Conservation (phyloP, 2,797 vertebrate genomes). For the Cyclopterus lumpus region DNA sequence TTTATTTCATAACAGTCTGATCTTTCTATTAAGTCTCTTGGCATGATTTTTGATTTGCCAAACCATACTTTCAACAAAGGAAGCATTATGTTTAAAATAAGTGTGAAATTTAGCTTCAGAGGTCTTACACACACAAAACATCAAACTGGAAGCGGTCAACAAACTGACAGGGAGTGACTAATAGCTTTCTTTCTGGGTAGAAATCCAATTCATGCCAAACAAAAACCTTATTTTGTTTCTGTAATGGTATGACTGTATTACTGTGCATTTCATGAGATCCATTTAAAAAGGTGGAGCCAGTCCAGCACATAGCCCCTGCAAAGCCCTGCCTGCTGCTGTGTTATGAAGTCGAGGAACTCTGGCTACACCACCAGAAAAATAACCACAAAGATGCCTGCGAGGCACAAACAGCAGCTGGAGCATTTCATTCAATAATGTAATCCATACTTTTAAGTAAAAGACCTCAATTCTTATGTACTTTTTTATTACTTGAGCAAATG, state of each 20-base stretch:
- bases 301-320: conserved; percentile 66
- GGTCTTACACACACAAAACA: conserved; percentile 73
- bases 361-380: conserved; percentile 73
- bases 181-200: conserved; percentile 78
- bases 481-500: conserved; percentile 80
- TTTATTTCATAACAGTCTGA: conserved; percentile 49
- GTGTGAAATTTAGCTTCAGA: conserved; percentile 73
- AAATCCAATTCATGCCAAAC: conserved; percentile 86
- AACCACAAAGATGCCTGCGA: conserved; percentile 84
- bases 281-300: conserved; percentile 81
- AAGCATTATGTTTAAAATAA: conserved; percentile 66
- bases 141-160: conserved; percentile 74
- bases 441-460: conserved; percentile 85
- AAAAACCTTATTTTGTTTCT: conserved; percentile 87
- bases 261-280: conserved; percentile 84
- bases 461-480: conserved; percentile 76
- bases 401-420: conserved; percentile 82
- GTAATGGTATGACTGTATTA: conserved; percentile 84
- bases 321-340: conserved; percentile 68
- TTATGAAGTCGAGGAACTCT: conserved; percentile 68
- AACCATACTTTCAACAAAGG: conserved; percentile 61
- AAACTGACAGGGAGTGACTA: conserved; percentile 84
- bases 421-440: conserved; percentile 87
- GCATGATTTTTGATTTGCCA: conserved; percentile 64
- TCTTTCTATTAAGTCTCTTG: conserved; percentile 62